Base-by-base conservation (phyloP, 92 coral and sea anemone genomes). In the Metridium senile region DNA sequence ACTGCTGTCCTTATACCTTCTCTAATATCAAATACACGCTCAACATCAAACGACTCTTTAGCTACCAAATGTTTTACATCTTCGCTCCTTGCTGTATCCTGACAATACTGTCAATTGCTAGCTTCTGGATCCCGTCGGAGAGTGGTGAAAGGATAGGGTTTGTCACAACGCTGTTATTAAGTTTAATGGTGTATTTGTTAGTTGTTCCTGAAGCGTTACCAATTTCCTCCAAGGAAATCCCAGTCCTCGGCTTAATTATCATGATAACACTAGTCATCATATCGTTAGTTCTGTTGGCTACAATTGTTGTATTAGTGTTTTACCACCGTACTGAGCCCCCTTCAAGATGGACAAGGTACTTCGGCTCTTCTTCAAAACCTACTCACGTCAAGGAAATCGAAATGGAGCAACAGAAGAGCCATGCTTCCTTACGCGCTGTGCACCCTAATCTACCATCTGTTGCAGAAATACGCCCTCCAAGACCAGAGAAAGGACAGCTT, bases 91-190 rank as follows among this genome's bases (percentile, higher is more conserved):
- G 85, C 23, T 29, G 57, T 20, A 74, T 85, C 7, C 84, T 89
- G 3, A 75, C 82, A 18, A 23, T 77, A 52, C 27, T 89, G 39
- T 67, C 90, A 11, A 73, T 89, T 3, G 52, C 69, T 26, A 85
- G 87, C 68, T 89, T 89, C 82, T 67, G 71, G 25, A 79, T 89
- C 19, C 93, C 89, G 56, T 63, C 86, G 20, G 86, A 89, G 67
- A 85, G 90, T 45, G 93, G 93, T 20, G 93, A 89, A 33, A 81
- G 93, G 59, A 75, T 89, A 11, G 93, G 90, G 2, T 89, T 89
- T 63, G 90, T 85, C 29, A 85, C 89, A 19, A 85, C 93, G 8
- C 75, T 89, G 1, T 81, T 89, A 9, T 66, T 89, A 0, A 80
- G 84, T 39, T 72, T 89, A 81, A 89, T 75, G 32, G 93, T 89